Percentiles rank a stretch among this genome's conserved stretches.
Evolutionary conservation across 2,888 invertebrate genomes (phyloP).

Genomic region (Macrophya annulata): DNA sequence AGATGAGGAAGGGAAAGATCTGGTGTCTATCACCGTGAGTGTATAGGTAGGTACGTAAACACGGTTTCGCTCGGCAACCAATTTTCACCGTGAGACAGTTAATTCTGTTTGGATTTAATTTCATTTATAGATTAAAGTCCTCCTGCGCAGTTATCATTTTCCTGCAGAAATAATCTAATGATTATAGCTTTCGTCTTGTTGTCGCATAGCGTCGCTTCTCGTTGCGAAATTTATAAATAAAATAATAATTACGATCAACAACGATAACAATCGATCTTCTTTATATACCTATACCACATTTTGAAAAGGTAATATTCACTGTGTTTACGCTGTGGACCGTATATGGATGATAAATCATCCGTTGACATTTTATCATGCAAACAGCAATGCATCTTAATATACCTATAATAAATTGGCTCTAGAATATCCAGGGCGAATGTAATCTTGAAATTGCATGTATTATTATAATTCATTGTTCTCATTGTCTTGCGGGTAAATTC

Average conservation of each 20-base stretch:
- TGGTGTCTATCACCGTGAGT: background rate
- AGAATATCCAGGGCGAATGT: background rate
- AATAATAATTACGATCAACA: background rate
- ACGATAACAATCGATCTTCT: conserved; percentile 9
- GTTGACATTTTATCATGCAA: conserved; percentile 4
- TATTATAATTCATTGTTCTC: conserved; percentile 3
- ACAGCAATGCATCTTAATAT: conserved; percentile 3
- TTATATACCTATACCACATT: background rate
- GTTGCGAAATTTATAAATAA: background rate
- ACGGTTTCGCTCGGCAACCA: conserved; percentile 21
- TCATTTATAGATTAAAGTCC: conserved; percentile 41
- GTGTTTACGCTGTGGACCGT: background rate
- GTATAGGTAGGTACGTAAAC: background rate
- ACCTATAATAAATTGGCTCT: background rate
- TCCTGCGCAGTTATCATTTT: background rate
- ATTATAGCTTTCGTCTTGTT: background rate
- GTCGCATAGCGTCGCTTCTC: background rate
- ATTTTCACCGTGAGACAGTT: conserved; percentile 45
- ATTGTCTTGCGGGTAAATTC: background rate
- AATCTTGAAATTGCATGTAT: background rate
- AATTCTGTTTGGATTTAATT: conserved; percentile 44
- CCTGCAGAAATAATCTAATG: background rate
- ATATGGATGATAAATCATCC: conserved; percentile 25
- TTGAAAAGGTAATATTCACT: background rate
- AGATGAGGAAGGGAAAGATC: background rate